Conservation (phyloP, 2,113 vertebrate species). For the Dermatemys mawii region DNA sequence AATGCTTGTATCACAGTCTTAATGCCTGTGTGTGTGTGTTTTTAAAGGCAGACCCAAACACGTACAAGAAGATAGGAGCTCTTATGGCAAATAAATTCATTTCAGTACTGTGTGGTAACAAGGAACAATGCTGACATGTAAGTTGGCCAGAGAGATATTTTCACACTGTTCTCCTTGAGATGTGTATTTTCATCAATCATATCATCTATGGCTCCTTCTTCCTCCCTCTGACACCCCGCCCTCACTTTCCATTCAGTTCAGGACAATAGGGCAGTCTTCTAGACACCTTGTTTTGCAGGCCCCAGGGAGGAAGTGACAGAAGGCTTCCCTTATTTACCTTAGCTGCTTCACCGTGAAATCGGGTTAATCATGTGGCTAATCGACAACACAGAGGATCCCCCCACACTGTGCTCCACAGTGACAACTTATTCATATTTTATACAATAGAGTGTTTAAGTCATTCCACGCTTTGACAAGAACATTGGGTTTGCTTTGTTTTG, state of each 20-base stretch:
- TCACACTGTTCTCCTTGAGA: slow-evolving; percentile 63
- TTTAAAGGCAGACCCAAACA: not conserved
- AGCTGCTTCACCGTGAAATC: slow-evolving; percentile 91
- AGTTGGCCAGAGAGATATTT: slow-evolving; percentile 71
- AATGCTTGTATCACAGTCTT: not conserved
- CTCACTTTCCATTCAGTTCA: slow-evolving; percentile 61
- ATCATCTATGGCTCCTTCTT: slow-evolving; percentile 50
- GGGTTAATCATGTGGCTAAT: slow-evolving; percentile 98
- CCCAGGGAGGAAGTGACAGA: slow-evolving; percentile 91
- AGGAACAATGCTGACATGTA: slow-evolving; percentile 51
- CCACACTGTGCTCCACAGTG: slow-evolving; percentile 84
- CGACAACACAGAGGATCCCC: slow-evolving; percentile 82
- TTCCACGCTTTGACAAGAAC: slow-evolving; percentile 84
- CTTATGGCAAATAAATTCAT: slow-evolving; percentile 51
- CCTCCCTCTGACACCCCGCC: slow-evolving; percentile 15
- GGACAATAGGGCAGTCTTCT: slow-evolving; percentile 74
- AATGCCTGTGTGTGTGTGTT: not conserved
- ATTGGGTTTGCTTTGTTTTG: slow-evolving; percentile 88
- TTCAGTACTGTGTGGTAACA: slow-evolving; percentile 9
- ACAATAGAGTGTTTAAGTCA: slow-evolving; percentile 98
- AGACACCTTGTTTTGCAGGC: slow-evolving; percentile 58
- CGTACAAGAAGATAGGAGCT: slow-evolving; percentile 25
- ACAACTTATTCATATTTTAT: slow-evolving; percentile 92
- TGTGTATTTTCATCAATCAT: slow-evolving; percentile 61
- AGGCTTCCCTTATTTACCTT: slow-evolving; percentile 95